Conservation (phyloP, 2,113 vertebrate species). For the Eulacestoma nigropectus region DNA sequence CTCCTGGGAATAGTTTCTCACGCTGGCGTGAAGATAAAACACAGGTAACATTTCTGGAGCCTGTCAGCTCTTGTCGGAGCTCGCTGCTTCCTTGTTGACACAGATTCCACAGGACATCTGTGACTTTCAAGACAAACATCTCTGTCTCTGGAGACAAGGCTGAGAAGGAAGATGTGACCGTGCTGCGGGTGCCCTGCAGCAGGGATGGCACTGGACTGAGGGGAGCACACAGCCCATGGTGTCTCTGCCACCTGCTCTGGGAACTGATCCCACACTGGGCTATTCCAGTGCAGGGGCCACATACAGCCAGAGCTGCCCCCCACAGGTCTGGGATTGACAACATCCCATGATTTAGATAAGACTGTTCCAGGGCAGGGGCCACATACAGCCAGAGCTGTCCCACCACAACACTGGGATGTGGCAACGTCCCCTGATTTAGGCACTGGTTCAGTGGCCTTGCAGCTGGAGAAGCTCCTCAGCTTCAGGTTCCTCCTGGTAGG, state of each 20-base stretch:
- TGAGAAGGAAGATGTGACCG: not conserved
- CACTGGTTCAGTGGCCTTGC: not conserved
- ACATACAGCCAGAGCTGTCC: no score
- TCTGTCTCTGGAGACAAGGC: not conserved
- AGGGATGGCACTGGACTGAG: not conserved
- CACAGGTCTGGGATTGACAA: not conserved
- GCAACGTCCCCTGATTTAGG: not conserved
- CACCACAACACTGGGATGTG: not conserved
- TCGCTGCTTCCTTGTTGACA: not conserved
- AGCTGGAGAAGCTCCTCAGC: not conserved
- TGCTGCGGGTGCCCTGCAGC: not conserved
- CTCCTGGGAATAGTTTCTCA: not conserved
- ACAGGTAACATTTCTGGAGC: not conserved
- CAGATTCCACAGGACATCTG: not conserved
- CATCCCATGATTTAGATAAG: not conserved
- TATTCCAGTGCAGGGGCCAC: not conserved
- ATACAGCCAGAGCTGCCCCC: not conserved
- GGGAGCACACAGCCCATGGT: accelerated
- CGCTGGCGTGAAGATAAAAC: not conserved
- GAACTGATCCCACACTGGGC: not conserved
- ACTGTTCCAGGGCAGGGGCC: no score
- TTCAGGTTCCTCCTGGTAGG: not conserved
- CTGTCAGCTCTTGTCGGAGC: not conserved
- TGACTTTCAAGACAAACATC: not conserved
- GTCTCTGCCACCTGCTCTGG: not conserved